These are phyloP conservation scores for Galemys pyrenaicus DNA, from an alignment of 2,113 vertebrate genomes.

Conservation along the genomic window DNA sequence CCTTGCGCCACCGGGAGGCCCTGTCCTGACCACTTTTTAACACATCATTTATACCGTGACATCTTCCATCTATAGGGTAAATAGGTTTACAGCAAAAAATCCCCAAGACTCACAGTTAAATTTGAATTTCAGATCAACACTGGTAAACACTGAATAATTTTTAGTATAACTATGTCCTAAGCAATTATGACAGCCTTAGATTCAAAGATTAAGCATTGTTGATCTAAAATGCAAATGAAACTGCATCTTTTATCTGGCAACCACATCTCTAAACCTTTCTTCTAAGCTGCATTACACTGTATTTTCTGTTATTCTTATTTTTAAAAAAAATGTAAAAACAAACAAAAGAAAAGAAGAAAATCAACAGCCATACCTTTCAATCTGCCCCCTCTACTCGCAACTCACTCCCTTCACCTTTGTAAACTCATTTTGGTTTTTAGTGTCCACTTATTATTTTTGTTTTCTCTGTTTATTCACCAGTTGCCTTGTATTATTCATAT, in stretches of 20 bases:
- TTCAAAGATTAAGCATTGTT: not conserved
- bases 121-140: constrained; percentile 2
- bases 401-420: too few relatives aligned
- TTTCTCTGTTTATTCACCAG: too few relatives aligned
- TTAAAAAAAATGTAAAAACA: too few relatives aligned
- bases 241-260: not conserved
- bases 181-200: not conserved
- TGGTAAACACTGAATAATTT: not conserved
- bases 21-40: not conserved
- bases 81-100: not conserved
- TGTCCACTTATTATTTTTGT: too few relatives aligned
- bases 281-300: not conserved
- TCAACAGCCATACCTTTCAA: too few relatives aligned
- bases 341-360: too few relatives aligned
- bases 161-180: not conserved
- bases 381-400: too few relatives aligned
- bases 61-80: not conserved
- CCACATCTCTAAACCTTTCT: not conserved
- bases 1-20: too few relatives aligned
- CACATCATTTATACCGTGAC: not conserved
- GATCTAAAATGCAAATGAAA: not conserved
- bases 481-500: too few relatives aligned
- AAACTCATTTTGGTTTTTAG: too few relatives aligned
- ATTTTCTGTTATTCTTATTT: not conserved
- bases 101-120: not conserved